phyloP scores from a whole-genome alignment of 2,113 vertebrate genomes.

The Apodemus sylvaticus region DNA sequence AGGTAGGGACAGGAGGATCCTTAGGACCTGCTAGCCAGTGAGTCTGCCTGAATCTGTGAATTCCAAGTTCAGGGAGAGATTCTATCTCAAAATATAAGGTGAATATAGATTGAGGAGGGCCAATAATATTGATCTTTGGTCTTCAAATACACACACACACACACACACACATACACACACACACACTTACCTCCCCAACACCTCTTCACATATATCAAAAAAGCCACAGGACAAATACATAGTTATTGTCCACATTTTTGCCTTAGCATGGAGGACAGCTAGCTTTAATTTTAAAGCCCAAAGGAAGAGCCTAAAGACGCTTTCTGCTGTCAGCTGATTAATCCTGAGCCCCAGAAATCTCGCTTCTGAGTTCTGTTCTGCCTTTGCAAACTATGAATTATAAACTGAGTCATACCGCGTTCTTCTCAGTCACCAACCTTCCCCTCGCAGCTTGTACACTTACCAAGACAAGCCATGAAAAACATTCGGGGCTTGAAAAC shows the following conservation, averaged over 20 bases:
- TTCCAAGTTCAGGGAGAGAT: neutral
- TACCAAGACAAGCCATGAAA: slow-evolving; percentile 48
- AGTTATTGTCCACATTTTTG: neutral
- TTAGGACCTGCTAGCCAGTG: neutral
- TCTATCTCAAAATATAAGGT: neutral
- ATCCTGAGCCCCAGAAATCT: neutral
- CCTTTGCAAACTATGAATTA: neutral
- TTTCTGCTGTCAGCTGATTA: neutral
- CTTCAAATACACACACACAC: neutral
- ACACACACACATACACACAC: neutral
- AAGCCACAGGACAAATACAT: neutral
- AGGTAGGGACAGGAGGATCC: neutral
- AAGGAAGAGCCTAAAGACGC: neutral
- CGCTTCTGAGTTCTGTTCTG: neutral
- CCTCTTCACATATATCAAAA: neutral
- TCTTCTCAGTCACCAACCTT: neutral
- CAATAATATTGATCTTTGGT: neutral
- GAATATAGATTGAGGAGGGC: neutral
- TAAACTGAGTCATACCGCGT: slow-evolving; percentile 20
- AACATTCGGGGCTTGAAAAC: slow-evolving; percentile 62
- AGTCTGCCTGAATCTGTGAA: neutral
- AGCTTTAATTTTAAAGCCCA: neutral
- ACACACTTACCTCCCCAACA: neutral
- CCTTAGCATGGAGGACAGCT: neutral
- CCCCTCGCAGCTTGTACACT: slow-evolving; percentile 44